Conservation (phyloP, 2,113 vertebrate genomes). For the Xyliphius kryptos region DNA sequence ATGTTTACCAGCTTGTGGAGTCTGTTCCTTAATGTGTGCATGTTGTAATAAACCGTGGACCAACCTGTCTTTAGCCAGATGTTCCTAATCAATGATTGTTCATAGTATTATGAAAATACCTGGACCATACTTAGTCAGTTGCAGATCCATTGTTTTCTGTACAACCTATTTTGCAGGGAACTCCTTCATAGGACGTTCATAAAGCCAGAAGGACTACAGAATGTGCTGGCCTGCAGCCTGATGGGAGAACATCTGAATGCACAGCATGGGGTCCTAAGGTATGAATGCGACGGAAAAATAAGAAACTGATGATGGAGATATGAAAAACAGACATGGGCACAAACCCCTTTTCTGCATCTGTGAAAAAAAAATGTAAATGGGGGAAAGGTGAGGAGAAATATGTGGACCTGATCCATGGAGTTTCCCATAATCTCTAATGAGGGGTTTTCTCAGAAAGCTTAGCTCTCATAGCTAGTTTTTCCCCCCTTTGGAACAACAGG, state of each 20-base stretch:
- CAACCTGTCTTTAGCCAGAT: no score
- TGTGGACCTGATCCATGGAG: constrained; percentile 47
- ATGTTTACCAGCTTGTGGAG: no score
- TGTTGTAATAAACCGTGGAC: no score
- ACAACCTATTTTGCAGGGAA: background rate
- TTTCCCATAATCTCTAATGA: constrained; percentile 66
- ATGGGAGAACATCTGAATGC: constrained; percentile 44
- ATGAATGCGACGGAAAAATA: constrained; percentile 31
- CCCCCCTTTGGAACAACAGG: constrained; percentile 46
- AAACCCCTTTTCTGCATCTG: constrained; percentile 47
- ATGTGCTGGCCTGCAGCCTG: constrained; percentile 54
- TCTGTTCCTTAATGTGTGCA: no score
- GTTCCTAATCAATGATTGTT: no score
- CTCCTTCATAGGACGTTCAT: background rate
- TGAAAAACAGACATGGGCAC: constrained; percentile 29
- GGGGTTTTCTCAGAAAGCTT: constrained; percentile 63
- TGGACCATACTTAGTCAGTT: background rate
- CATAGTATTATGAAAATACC: no score
- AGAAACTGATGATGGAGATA: constrained; percentile 53
- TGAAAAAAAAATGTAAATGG: constrained; percentile 13
- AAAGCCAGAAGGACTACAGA: constrained; percentile 53
- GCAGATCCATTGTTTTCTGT: background rate
- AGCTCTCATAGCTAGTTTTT: constrained; percentile 23
- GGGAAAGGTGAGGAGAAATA: constrained; percentile 31
- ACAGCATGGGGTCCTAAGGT: constrained; percentile 55